A percentile compares a stretch with the other conserved stretches of the same genome.
These are phyloP conservation scores for Carassius gibelio DNA, from an alignment of 2,113 vertebrate genomes.

Conservation along the genomic window DNA sequence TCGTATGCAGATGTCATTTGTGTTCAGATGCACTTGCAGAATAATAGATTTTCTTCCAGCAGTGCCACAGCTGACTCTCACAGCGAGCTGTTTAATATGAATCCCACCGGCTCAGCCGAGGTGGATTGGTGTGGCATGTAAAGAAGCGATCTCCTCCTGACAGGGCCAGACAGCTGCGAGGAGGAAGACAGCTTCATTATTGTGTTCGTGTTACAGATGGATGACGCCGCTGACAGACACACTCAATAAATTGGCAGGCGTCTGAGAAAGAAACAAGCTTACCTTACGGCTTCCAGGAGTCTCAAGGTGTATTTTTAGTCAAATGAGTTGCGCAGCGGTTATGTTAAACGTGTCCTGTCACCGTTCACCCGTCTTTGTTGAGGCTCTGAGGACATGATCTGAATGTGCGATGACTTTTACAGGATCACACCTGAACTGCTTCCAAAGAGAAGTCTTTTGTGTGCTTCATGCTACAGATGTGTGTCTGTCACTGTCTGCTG, in stretches of 20 bases:
- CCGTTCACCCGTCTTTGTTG: constrained; percentile 5
- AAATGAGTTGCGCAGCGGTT: constrained; percentile 10
- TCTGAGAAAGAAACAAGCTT: constrained; percentile 67
- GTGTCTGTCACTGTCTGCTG: too few relatives aligned
- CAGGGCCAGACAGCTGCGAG: constrained; percentile 70
- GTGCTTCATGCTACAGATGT: background rate
- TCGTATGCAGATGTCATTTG: constrained; percentile 59
- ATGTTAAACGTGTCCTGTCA: constrained; percentile 44
- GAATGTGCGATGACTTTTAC: constrained; percentile 35
- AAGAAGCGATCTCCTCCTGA: constrained; percentile 65
- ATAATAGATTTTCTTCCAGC: constrained; percentile 60
- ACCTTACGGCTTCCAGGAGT: constrained; percentile 59
- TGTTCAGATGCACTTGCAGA: constrained; percentile 50
- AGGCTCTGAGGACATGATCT: constrained; percentile 40
- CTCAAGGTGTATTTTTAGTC: constrained; percentile 66
- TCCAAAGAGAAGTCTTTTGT: background rate
- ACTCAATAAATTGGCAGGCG: constrained; percentile 68
- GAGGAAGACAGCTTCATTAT: constrained; percentile 63
- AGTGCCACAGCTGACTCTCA: constrained; percentile 48
- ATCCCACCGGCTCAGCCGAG: constrained; percentile 27
- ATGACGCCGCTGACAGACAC: constrained; percentile 70
- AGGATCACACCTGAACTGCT: constrained; percentile 13
- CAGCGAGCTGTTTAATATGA: constrained; percentile 67
- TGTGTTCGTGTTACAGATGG: constrained; percentile 71
- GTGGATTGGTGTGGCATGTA: constrained; percentile 59